These are phyloP conservation scores for Acrocera orbiculus DNA, from an alignment of 2,888 invertebrate genomes.

Conservation along the genomic window DNA sequence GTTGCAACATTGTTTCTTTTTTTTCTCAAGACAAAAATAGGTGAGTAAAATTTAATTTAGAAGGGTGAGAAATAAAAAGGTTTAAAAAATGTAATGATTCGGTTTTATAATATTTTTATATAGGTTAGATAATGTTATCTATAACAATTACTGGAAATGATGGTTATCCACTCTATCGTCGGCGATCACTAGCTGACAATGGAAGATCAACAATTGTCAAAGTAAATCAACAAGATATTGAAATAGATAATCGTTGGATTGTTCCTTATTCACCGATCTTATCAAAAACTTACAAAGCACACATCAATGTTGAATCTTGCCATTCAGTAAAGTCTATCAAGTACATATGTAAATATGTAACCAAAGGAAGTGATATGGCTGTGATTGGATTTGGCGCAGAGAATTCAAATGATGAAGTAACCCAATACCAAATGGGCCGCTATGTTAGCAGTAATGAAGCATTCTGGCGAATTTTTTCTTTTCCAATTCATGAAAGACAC, in stretches of 20 bases:
- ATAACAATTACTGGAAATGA: slow-evolving; percentile 17
- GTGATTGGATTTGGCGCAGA: slow-evolving; percentile 6
- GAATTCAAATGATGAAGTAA: slow-evolving; percentile 11
- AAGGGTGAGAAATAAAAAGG: too few species aligned
- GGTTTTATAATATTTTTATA: too few species aligned
- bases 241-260: slow-evolving; percentile 20
- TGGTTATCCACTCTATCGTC: slow-evolving; percentile 19
- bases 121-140: slow-evolving; percentile 18
- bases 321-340: slow-evolving; percentile 27
- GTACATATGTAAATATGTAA: slow-evolving; percentile 29
- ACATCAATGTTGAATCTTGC: slow-evolving; percentile 28
- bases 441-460: slow-evolving; percentile 15
- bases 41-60: too few species aligned
- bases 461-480: slow-evolving; percentile 12
- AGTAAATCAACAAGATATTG: slow-evolving; percentile 9
- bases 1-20: too few species aligned
- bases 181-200: slow-evolving; percentile 10
- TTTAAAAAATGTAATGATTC: too few species aligned
- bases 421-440: slow-evolving; percentile 12
- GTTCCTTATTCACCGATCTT: slow-evolving; percentile 21
- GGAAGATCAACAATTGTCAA: slow-evolving; percentile 9
- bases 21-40: too few species aligned
- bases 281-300: slow-evolving; percentile 17
- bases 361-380: slow-evolving; percentile 25
- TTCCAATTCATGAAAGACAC: slow-evolving; percentile 9